Percentiles rank a stretch among this genome's conserved stretches.
Conservation (phyloP, 2,888 invertebrate genomes). For the Hanleya hanleyi region DNA sequence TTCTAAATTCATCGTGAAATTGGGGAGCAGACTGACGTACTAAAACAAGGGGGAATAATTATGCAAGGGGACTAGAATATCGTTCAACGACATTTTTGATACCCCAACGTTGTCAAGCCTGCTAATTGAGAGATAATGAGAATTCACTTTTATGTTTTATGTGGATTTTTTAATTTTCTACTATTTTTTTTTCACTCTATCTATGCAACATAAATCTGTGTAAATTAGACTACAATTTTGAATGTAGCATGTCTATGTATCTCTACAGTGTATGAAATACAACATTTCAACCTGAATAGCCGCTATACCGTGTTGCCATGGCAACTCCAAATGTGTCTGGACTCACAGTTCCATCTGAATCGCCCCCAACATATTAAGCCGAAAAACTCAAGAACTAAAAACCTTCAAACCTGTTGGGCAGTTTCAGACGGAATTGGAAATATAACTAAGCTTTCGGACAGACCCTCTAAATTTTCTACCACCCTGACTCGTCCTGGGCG, state of each 20-base stretch:
- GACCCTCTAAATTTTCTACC: constrained; percentile 4
- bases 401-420: not conserved
- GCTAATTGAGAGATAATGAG: not conserved
- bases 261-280: not conserved
- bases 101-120: not conserved
- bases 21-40: too few species aligned
- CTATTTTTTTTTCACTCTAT: not conserved
- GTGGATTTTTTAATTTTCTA: too few species aligned
- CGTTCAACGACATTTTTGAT: too few species aligned
- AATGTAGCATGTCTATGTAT: not conserved
- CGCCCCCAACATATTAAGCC: not conserved
- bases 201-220: not conserved
- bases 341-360: not conserved
- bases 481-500: constrained; percentile 20
- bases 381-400: not conserved
- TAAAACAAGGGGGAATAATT: too few species aligned
- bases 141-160: not conserved
- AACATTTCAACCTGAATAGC: not conserved
- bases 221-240: not conserved
- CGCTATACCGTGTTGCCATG: constrained; percentile 8
- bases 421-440: not conserved
- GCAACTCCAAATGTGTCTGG: not conserved
- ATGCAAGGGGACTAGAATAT: too few species aligned
- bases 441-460: not conserved
- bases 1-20: too few species aligned